Base-by-base conservation (phyloP, 2,888 invertebrate species). In the Mythimna vitellina region DNA sequence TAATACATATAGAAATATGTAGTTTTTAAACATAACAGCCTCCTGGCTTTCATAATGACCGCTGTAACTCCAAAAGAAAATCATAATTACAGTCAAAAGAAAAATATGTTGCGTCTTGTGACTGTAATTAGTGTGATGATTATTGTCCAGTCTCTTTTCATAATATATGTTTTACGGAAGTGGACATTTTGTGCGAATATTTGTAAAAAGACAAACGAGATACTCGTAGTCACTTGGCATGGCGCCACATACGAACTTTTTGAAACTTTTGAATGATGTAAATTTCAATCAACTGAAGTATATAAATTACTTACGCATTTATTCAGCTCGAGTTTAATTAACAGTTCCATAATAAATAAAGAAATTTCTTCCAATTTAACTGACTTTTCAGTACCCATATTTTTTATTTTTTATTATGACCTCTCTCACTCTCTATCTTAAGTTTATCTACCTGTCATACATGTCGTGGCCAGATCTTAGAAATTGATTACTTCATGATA, bases 141-240 rank as follows among this genome's bases (percentile, higher is more conserved):
- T 25, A 38, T 32, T 60, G 22, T 10, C 38, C 3, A 20, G 20
- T 53, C 7, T 22, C 14, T 38, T 57, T 61, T 10, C 9, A 14
- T 22, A 53, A 61, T 46, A 20, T 46, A 46, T 46, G 12, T 32
- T 61, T 46, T 42, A 49, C 35, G 38, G 42, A 69, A 70, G 3
- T 17, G 25, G 5, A 49, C 6, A 20, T 67, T 22, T 22, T 68
- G 22, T 14, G 32, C 22, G 46, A 60, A 32, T 32, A 5, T 25
- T 49, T 20, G 2, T 29, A 22, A 22, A 22, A 22, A 51, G 32
- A 38, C 46, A 38, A 68, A 38, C 49, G 38, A n/a, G 35, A n/a
- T 25, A n/a, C n/a, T n/a, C n/a, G n/a, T n/a, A 8, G 29, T 17
- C 29, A 29, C 56, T 76, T 76, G 68, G 58, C 70, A 65, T 10